A percentile compares a stretch with the other conserved stretches of the same genome.
Evolutionary conservation across 2,113 vertebrate species (phyloP).

Genomic region (Nothoprocta perdicaria): DNA sequence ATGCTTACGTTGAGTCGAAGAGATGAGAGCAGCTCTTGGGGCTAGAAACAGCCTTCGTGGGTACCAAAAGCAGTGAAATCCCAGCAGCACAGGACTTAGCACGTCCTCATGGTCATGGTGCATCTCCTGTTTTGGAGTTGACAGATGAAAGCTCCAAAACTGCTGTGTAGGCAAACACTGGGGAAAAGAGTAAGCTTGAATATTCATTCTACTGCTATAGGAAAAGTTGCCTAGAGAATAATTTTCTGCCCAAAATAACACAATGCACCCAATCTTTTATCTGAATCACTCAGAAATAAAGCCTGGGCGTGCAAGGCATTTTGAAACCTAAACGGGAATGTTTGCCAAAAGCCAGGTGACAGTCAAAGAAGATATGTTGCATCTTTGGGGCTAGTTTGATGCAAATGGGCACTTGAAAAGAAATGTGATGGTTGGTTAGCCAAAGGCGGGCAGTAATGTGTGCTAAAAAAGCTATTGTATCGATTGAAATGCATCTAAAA

Average conservation of each 20-base stretch:
- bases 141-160: background rate
- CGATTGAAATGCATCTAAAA: slow-evolving; percentile 60
- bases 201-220: background rate
- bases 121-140: background rate
- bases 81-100: background rate
- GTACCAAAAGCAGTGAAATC: background rate
- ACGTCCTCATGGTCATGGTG: rapidly evolving
- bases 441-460: background rate
- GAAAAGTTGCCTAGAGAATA: slow-evolving; percentile 2
- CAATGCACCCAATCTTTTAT: slow-evolving; percentile 27
- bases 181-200: background rate
- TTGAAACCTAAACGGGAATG: slow-evolving; percentile 4
- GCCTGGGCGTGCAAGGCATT: background rate
- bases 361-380: slow-evolving; percentile 11
- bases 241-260: slow-evolving; percentile 20
- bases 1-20: background rate
- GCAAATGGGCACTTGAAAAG: slow-evolving; percentile 57
- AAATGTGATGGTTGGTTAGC: slow-evolving; percentile 51
- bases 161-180: rapidly evolving
- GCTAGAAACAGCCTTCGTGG: rapidly evolving
- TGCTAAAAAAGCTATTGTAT: slow-evolving; percentile 59
- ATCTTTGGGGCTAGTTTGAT: slow-evolving; percentile 46
- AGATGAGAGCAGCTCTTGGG: background rate
- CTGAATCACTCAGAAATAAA: slow-evolving; percentile 11
- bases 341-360: slow-evolving; percentile 24